Evolutionary conservation across 2,113 vertebrate genomes (phyloP).

Genomic region (Macheiramphus alcinus): DNA sequence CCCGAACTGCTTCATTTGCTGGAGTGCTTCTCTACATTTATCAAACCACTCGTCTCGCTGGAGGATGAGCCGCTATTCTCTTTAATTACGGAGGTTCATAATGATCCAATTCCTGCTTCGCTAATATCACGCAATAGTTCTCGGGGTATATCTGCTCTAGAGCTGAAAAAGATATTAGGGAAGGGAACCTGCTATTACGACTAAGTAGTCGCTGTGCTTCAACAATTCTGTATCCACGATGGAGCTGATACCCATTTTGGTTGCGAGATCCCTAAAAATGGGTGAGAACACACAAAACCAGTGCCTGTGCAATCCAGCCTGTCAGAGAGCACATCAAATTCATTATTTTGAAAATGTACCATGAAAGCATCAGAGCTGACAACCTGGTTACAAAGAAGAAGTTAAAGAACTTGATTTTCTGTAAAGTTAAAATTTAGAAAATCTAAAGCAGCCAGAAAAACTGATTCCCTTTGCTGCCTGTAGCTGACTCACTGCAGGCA

Average conservation of each 20-base stretch:
- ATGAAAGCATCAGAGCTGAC: background rate
- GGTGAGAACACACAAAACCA: background rate
- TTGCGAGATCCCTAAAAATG: background rate
- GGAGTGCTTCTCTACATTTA: background rate
- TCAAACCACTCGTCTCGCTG: fast-evolving
- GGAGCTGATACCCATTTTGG: background rate
- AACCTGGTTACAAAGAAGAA: background rate
- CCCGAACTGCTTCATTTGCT: background rate
- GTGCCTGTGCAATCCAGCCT: background rate
- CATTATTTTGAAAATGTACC: background rate
- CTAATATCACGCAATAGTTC: background rate
- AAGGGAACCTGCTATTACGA: background rate
- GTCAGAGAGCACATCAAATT: background rate
- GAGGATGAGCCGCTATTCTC: background rate
- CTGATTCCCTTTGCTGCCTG: background rate
- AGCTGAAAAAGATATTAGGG: background rate
- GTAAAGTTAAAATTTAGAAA: background rate
- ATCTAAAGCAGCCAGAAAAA: background rate
- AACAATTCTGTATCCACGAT: background rate
- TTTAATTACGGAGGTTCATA: background rate
- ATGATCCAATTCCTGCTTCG: background rate
- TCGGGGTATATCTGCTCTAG: background rate
- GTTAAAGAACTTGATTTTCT: background rate
- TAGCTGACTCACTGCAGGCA: background rate
- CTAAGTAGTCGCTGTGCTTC: background rate